Base-by-base conservation (phyloP, 2,113 vertebrate species). In the Pardalotus punctatus region DNA sequence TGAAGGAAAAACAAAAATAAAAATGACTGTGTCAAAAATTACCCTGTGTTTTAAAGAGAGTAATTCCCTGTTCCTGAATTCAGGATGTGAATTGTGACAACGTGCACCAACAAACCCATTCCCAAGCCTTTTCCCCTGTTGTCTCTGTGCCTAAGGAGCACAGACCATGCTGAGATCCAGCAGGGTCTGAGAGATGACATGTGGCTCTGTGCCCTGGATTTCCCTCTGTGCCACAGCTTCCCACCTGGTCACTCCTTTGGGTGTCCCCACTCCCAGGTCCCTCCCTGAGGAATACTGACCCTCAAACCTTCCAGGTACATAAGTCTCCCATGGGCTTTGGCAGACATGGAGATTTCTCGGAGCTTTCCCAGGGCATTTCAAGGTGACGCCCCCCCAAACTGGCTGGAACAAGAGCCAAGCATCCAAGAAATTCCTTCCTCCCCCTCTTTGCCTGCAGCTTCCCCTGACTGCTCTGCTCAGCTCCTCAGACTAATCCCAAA, bases 401-500 rank as follows among this genome's bases (percentile, higher is more conserved):
- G 6, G 56, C 48, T 60, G 62, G 45, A 72, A 47, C 0, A 15
- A 48, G 19, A 66, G 12, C 66, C 73, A 45, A 51, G 19, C 86
- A 42, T 27, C 14, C 29, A 20, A 24, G 57, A 60, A 50, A 42
- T 42, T 61, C 25, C 25, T 36, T 54, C 28, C 38, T 66, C 25
- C 35, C 67, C 3, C 9, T 51, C 57, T 40, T 50, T 58, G 61
- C 50, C 57, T 50, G n/a, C 78, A 50, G 70, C 36, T 64, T 73
- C 85, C 36, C 33, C 16, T 11, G 43, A 66, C 45, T 81, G 85
- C 90, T 81, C 71, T 64, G 79, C 72, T 62, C 15, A 66, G 61
- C 65, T 86, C 58, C 86, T 90, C 92, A 84, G 56, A 56, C 69
- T 83, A 78, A 93, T 47, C 58, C 85, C 76, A 81, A 74, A 78